Evolutionary conservation across 2,797 vertebrate species (phyloP).

Genomic region (Periparus ater): DNA sequence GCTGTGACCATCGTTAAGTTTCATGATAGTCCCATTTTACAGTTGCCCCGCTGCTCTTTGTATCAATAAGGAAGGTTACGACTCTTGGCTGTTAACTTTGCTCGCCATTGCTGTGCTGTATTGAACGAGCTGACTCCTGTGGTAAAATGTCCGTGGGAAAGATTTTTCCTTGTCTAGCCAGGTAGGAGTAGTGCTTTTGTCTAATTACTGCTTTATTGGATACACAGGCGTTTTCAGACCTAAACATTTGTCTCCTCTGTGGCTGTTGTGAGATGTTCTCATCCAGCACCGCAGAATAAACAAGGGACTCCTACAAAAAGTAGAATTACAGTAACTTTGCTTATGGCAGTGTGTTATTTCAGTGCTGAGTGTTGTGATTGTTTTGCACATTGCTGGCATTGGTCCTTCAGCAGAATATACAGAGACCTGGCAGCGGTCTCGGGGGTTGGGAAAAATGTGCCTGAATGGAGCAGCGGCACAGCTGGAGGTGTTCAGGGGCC

Average conservation of each 20-base stretch:
- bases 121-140: neutral
- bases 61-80: neutral
- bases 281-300: accelerated
- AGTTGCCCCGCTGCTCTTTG: neutral
- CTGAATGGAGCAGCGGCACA: neutral
- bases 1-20: neutral
- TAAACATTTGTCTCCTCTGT: neutral
- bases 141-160: neutral
- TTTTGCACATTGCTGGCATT: neutral
- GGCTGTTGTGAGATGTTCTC: neutral
- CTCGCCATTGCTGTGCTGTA: neutral
- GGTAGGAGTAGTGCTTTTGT: constrained; percentile 23
- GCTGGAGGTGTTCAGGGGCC: neutral
- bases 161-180: neutral
- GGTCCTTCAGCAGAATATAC: neutral
- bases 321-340: neutral
- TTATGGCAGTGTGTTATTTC: neutral
- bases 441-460: neutral
- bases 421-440: neutral
- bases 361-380: neutral
- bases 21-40: neutral
- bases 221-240: neutral
- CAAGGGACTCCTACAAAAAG: neutral
- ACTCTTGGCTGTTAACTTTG: neutral
- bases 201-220: neutral